Conservation (phyloP, 1,140 invertebrate genomes). For the Lordiphosa collinella region DNA sequence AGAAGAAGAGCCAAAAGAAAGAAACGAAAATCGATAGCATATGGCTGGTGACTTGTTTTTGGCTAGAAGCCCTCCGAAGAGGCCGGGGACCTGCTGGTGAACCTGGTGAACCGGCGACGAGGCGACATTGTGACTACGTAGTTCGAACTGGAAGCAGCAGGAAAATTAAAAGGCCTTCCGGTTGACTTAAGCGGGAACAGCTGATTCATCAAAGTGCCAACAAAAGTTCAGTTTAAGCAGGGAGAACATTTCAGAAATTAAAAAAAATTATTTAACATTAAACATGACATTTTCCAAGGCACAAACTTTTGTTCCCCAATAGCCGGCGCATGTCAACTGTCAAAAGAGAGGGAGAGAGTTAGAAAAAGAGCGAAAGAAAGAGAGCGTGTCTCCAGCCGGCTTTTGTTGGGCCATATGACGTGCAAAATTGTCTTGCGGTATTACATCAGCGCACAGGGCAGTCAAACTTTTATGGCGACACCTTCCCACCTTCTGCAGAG, state of each 20-base stretch:
- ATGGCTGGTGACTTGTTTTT: conserved; percentile 51
- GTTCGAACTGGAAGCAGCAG: conserved; percentile 12
- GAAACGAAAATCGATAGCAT: conserved; percentile 63
- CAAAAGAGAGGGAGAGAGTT: not conserved
- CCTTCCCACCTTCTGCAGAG: conserved; percentile 18
- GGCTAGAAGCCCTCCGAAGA: not conserved
- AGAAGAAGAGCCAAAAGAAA: conserved; percentile 12
- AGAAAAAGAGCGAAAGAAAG: conserved; percentile 2
- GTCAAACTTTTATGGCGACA: conserved; percentile 58
- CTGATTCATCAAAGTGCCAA: conserved; percentile 55
- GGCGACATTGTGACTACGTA: conserved; percentile 13
- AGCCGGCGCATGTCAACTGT: conserved; percentile 34
- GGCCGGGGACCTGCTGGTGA: conserved; percentile 2
- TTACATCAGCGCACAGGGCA: conserved; percentile 65
- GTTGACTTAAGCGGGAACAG: conserved; percentile 44
- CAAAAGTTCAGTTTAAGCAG: not conserved
- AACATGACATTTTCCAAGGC: too few relatives aligned
- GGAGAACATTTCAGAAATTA: not conserved
- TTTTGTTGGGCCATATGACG: conserved; percentile 62
- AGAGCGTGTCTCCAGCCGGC: conserved; percentile 37
- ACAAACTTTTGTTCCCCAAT: conserved; percentile 16
- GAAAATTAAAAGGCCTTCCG: conserved; percentile 41
- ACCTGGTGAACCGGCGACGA: conserved; percentile 26
- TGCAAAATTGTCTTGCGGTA: conserved; percentile 71
- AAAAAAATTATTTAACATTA: not conserved